Evolutionary conservation across 1,140 invertebrate genomes (phyloP).

Genomic region (Meteorus sp.): DNA sequence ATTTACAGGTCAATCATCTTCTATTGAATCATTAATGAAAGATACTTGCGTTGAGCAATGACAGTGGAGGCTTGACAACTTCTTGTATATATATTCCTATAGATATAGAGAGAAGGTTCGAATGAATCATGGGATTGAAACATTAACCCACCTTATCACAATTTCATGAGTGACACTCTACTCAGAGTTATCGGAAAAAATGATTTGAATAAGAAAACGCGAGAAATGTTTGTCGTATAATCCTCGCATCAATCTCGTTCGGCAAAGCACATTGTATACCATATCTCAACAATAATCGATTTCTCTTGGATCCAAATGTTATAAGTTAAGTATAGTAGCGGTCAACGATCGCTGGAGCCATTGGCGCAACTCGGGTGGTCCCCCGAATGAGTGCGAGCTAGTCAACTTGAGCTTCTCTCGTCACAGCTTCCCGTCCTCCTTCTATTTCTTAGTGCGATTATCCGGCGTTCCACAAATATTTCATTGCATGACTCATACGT

Average conservation of each 20-base stretch:
- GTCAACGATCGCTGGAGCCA: neutral
- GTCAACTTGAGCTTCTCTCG: slow-evolving; percentile 17
- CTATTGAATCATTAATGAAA: slow-evolving; percentile 56
- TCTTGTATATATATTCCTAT: too few species aligned
- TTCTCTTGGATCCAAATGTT: slow-evolving; percentile 9
- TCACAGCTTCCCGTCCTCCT: slow-evolving; percentile 2
- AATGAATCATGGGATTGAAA: too few species aligned
- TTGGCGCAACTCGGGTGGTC: slow-evolving; percentile 22
- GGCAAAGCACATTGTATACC: neutral
- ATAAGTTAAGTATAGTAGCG: too few species aligned
- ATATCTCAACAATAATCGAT: slow-evolving; percentile 18
- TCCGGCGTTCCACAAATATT: slow-evolving; percentile 23
- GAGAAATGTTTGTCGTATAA: neutral
- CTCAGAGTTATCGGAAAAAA: too few species aligned
- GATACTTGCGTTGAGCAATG: slow-evolving; percentile 45
- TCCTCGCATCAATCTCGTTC: too few species aligned
- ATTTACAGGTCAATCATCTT: slow-evolving; percentile 56
- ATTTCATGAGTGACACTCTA: too few species aligned
- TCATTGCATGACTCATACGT: neutral
- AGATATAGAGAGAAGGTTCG: too few species aligned
- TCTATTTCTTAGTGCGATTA: slow-evolving; percentile 14
- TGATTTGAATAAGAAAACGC: neutral
- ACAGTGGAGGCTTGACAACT: too few species aligned
- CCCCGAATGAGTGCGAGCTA: slow-evolving; percentile 15
- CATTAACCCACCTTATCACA: too few species aligned